Percentiles rank a stretch among this genome's conserved stretches.
Evolutionary conservation across 2,888 invertebrate genomes (phyloP).

Genomic region (Anthophora plumipes): DNA sequence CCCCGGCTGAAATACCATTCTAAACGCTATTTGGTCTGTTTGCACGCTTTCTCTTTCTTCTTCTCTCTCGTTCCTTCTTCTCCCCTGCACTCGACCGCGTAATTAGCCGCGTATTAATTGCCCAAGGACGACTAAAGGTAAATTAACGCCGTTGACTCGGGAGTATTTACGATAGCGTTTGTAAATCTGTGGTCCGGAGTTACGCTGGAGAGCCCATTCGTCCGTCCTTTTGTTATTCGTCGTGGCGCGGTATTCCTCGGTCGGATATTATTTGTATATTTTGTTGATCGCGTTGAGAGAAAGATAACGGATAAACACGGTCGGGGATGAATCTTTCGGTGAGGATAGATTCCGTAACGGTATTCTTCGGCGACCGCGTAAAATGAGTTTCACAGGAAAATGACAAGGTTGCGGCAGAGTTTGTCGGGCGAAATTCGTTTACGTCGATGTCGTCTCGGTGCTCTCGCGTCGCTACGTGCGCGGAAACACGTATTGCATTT

Average conservation of each 20-base stretch:
- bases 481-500: slow-evolving; percentile 71
- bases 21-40: neutral
- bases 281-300: neutral
- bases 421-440: slow-evolving; percentile 19
- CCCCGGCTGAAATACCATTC: slow-evolving; percentile 1
- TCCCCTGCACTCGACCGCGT: neutral
- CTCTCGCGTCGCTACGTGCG: slow-evolving; percentile 33
- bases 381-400: slow-evolving; percentile 49
- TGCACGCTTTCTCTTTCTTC: no score
- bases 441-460: neutral
- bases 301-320: neutral
- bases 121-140: neutral
- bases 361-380: slow-evolving; percentile 7
- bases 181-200: slow-evolving; percentile 23
- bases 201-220: neutral
- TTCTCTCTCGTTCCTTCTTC: neutral
- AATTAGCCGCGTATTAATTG: slow-evolving; percentile 15
- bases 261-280: no score
- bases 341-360: neutral
- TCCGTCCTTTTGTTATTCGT: slow-evolving; percentile 2
- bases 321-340: neutral
- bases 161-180: slow-evolving; percentile 27
- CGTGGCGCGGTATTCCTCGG: no score
- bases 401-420: slow-evolving; percentile 31
- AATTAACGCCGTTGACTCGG: neutral